Evolutionary conservation across 2,797 vertebrate genomes (phyloP).

Genomic region (Cichlasoma orientale): DNA sequence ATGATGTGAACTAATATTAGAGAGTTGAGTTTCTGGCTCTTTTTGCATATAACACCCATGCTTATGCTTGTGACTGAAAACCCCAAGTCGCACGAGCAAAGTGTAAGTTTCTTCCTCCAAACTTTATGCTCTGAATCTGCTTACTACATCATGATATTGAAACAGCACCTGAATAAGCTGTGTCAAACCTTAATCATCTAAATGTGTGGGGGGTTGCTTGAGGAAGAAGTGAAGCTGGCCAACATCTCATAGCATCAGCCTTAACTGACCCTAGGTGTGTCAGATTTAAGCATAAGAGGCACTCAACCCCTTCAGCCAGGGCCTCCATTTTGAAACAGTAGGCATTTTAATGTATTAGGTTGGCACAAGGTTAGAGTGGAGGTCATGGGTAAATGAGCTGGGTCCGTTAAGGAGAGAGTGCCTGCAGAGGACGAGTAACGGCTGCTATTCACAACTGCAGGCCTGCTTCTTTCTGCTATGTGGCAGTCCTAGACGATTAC

Average conservation of each 20-base stretch:
- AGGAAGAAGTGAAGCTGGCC: slow-evolving; percentile 34
- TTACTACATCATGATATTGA: slow-evolving; percentile 19
- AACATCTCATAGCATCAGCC: slow-evolving; percentile 39
- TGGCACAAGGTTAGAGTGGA: slow-evolving; percentile 51
- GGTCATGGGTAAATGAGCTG: slow-evolving; percentile 35
- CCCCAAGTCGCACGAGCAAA: background rate
- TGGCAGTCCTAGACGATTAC: slow-evolving; percentile 71
- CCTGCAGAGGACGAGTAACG: slow-evolving; percentile 58
- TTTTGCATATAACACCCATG: background rate
- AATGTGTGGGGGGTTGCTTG: slow-evolving; percentile 50
- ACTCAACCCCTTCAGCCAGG: slow-evolving; percentile 67
- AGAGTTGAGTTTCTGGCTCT: slow-evolving; percentile 3
- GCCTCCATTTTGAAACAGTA: slow-evolving; percentile 71
- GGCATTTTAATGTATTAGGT: slow-evolving; percentile 73
- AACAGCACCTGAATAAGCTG: slow-evolving; percentile 34
- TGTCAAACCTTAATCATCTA: slow-evolving; percentile 63
- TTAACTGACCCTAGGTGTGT: slow-evolving; percentile 41
- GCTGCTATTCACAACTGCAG: slow-evolving; percentile 76
- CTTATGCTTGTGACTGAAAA: background rate
- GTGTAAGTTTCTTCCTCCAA: slow-evolving; percentile 8
- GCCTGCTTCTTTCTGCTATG: slow-evolving; percentile 56
- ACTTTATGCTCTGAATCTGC: slow-evolving; percentile 29
- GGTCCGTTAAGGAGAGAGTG: slow-evolving; percentile 18
- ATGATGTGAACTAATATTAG: slow-evolving; percentile 13
- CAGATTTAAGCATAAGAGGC: slow-evolving; percentile 70